Evolutionary conservation across 2,797 vertebrate genomes (phyloP), one percentile per base, ranked within the genome.

Genomic region (Parauchenoglanis punctatus): DNA sequence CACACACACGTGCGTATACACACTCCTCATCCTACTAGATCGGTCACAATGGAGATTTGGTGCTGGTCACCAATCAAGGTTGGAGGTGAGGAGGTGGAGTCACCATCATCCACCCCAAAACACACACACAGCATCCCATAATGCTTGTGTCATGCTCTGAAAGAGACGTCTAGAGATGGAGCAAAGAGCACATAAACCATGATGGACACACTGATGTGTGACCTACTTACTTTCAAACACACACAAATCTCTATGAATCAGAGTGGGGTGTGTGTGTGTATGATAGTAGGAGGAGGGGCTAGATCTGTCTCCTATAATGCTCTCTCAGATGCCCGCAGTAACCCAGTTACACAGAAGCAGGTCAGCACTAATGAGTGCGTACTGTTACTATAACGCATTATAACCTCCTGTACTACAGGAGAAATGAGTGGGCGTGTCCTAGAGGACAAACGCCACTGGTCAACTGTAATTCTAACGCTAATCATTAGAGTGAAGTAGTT

Each of bases 221-320:
- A 25, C 73, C 67, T 59, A 85, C 46, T 85, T 84, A 89, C 25
- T 52, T 59, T 54, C 58, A 83, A 44, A 87, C 23, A 63, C 67
- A 81, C 13, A 88, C n/a, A 76, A 73, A 20, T 59, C n/a, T 46
- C 56, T 10, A 52, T 68, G 13, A 28, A 44, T 76, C 56, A 63
- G 20, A 59, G 18, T 68, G 77, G 52, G 75, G 67, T 61, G 63
- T 83, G 56, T 11, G 25, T 15, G 56, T 28, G 56, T 61, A 58
- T 77, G 7, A 35, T 40, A 61, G 20, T 25, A 76, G 75, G 10
- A 18, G 44, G 83, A 81, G 59, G 75, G 28, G 63, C 59, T 70
- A 85, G 12, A 89, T 91, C 90, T 91, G 87, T 77, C 85, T 92
- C 89, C 93, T 89, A 91, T 91, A 88, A 91, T 93, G 92, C 93